These are phyloP conservation scores for Vulpes vulpes DNA, from an alignment of 2,113 vertebrate species.

Conservation along the genomic window DNA sequence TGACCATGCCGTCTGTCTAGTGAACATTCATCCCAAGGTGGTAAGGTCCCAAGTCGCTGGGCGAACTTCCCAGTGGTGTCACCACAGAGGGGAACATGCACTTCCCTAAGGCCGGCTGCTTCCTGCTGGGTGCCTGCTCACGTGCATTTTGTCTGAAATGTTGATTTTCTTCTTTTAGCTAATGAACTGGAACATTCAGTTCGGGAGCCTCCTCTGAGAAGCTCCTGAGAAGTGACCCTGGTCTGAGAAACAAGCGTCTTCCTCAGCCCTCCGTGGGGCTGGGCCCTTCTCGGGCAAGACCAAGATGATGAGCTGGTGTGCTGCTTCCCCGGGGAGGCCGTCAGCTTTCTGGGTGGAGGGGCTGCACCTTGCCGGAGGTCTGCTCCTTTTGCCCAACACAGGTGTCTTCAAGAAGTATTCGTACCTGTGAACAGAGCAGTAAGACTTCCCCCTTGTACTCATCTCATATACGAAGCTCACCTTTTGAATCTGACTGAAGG, in stretches of 20 bases:
- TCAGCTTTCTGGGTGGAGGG: background rate
- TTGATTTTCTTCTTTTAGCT: background rate
- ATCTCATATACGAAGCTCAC: background rate
- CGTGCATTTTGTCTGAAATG: background rate
- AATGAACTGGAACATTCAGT: background rate
- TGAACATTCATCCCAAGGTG: background rate
- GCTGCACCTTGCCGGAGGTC: background rate
- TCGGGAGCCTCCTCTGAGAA: background rate
- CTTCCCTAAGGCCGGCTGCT: background rate
- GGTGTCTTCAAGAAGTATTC: background rate
- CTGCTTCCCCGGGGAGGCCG: no score
- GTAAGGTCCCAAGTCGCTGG: background rate
- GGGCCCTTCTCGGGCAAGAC: background rate
- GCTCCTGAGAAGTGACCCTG: background rate
- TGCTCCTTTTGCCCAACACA: background rate
- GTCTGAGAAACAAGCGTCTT: background rate
- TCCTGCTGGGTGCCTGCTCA: background rate
- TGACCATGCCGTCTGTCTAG: background rate
- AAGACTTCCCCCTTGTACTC: background rate
- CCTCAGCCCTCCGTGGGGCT: accelerated
- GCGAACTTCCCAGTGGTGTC: background rate
- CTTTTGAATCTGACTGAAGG: background rate
- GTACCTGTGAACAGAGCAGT: background rate
- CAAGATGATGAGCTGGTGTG: background rate
- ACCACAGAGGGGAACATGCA: accelerated